A percentile compares a stretch with the other conserved stretches of the same genome.
These are phyloP conservation scores for Euzophera pinguis DNA, from an alignment of 2,888 invertebrate genomes.

Conservation along the genomic window DNA sequence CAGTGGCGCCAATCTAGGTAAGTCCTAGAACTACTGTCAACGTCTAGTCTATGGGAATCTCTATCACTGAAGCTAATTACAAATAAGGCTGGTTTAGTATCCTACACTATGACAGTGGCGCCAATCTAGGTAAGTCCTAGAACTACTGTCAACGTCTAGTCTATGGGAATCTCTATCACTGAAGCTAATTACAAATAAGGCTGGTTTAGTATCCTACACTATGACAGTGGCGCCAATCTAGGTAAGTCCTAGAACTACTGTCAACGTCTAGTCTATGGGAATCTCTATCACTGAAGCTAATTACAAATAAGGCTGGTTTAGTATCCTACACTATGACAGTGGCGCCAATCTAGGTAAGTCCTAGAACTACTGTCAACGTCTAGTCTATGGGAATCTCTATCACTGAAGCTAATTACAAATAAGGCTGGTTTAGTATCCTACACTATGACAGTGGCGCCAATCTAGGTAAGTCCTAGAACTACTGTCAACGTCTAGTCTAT, in stretches of 20 bases:
- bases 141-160: conserved; percentile 45
- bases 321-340: conserved; percentile 56
- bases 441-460: conserved; percentile 72
- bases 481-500: conserved; percentile 69
- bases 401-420: conserved; percentile 74
- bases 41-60: conserved; percentile 76
- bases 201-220: conserved; percentile 61
- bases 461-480: conserved; percentile 81
- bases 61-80: conserved; percentile 78
- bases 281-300: conserved; percentile 80
- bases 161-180: conserved; percentile 81
- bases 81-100: conserved; percentile 66
- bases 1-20: conserved; percentile 82
- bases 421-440: conserved; percentile 65
- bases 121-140: conserved; percentile 83
- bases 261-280: conserved; percentile 76
- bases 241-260: conserved; percentile 74
- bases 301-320: conserved; percentile 68
- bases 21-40: conserved; percentile 61
- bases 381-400: conserved; percentile 78
- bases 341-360: conserved; percentile 84
- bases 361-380: conserved; percentile 44
- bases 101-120: conserved; percentile 67
- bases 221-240: conserved; percentile 80
- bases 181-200: conserved; percentile 70